Evolutionary conservation across 2,888 invertebrate genomes (phyloP).

Genomic region (Drosophila siamana): DNA sequence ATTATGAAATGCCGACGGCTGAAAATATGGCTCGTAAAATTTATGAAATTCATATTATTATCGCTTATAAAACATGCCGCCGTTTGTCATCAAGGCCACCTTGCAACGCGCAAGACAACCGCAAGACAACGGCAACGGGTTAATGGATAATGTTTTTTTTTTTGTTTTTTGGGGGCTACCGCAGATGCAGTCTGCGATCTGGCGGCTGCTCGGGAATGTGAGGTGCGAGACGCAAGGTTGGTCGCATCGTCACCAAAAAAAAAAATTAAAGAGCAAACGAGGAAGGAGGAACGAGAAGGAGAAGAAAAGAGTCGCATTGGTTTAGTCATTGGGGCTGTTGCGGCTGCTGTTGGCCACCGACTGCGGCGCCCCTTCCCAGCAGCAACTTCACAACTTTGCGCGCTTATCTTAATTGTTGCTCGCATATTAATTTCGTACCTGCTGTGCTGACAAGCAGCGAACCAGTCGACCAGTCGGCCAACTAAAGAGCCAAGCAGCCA

Average conservation of each 20-base stretch:
- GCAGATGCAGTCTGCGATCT: constrained; percentile 20
- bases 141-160: constrained; percentile 65
- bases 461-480: constrained; percentile 56
- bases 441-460: constrained; percentile 75
- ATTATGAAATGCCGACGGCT: constrained; percentile 25
- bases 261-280: constrained; percentile 2
- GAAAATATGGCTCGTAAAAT: constrained; percentile 44
- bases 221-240: no score
- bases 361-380: constrained; percentile 67
- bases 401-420: constrained; percentile 84
- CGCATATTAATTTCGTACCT: constrained; percentile 84
- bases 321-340: constrained; percentile 64
- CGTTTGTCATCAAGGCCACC: constrained; percentile 75
- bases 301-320: constrained; percentile 41
- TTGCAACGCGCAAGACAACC: constrained; percentile 32
- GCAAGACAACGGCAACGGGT: constrained; percentile 46
- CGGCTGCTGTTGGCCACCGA: constrained; percentile 69
- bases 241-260: constrained; percentile 30
- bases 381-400: constrained; percentile 76
- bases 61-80: constrained; percentile 71
- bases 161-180: constrained; percentile 64
- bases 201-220: no score
- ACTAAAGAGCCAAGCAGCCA: no score
- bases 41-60: constrained; percentile 73
- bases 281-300: background rate